Evolutionary conservation across 1,140 invertebrate species (phyloP).

Genomic region (Halyomorpha halys): DNA sequence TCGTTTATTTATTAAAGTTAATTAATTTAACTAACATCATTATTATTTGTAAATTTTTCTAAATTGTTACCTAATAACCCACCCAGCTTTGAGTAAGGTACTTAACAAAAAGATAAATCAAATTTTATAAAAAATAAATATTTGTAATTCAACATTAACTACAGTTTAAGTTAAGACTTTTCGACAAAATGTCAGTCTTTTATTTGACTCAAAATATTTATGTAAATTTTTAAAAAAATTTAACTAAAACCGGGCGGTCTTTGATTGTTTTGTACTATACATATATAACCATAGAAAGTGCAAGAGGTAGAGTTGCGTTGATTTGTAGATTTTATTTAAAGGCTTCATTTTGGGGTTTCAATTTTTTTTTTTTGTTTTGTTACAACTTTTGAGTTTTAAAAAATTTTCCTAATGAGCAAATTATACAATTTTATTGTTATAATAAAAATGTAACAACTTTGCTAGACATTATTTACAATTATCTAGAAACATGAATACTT

Average conservation of each 20-base stretch:
- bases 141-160: constrained; percentile 14
- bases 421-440: too few relatives aligned
- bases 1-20: not conserved
- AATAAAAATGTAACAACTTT: too few relatives aligned
- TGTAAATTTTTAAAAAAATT: not conserved
- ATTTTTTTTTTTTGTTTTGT: too few relatives aligned
- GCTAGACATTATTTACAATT: too few relatives aligned
- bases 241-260: constrained; percentile 10
- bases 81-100: not conserved
- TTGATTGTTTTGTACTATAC: constrained; percentile 10
- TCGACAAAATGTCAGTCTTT: constrained; percentile 9
- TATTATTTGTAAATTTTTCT: not conserved
- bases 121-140: constrained; percentile 14
- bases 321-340: not conserved
- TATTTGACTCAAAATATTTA: constrained; percentile 3
- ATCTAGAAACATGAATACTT: too few relatives aligned
- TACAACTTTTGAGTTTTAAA: too few relatives aligned
- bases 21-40: constrained; percentile 2
- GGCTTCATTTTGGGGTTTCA: too few relatives aligned
- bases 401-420: too few relatives aligned
- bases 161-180: constrained; percentile 12
- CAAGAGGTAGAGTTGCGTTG: constrained; percentile 1
- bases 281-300: not conserved
- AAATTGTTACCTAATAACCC: constrained; percentile 7
- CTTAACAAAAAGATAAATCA: not conserved